Evolutionary conservation across 64 coral and sea anemone genomes (phyloP).

Genomic region (Catalaphyllia jardinei): DNA sequence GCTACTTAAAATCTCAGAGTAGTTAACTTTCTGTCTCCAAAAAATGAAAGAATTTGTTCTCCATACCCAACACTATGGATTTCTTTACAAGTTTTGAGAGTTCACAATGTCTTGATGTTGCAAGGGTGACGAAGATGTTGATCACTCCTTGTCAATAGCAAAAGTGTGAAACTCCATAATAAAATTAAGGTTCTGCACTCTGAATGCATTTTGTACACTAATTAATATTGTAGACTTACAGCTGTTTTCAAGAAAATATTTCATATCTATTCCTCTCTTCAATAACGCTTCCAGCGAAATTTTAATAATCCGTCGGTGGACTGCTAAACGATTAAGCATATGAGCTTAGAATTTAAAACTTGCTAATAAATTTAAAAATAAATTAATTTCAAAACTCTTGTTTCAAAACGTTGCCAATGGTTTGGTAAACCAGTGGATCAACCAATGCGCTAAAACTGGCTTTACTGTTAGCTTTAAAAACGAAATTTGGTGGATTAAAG

Average conservation of each 20-base stretch:
- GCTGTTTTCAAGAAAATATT: not conserved
- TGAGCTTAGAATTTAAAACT: not conserved
- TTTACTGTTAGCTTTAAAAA: not conserved
- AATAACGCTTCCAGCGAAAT: not conserved
- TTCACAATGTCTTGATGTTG: not conserved
- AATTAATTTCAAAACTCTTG: conserved; percentile 2
- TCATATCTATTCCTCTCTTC: not conserved
- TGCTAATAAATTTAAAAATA: conserved; percentile 12
- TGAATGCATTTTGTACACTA: not conserved
- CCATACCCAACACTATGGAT: too few species aligned
- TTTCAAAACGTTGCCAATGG: not conserved
- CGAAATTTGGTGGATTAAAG: not conserved
- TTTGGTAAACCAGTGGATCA: not conserved
- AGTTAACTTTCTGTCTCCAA: not conserved
- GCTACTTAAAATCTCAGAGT: not conserved
- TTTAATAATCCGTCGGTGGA: not conserved
- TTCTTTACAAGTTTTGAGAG: too few species aligned
- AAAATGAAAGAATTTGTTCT: too few species aligned
- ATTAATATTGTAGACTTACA: not conserved
- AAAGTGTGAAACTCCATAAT: not conserved
- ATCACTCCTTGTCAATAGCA: not conserved
- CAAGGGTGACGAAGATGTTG: not conserved
- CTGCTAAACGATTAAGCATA: not conserved
- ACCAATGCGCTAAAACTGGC: not conserved
- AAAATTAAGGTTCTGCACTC: not conserved